Conservation (phyloP, 2,888 invertebrate genomes). For the Dolichopus griseipennis region DNA sequence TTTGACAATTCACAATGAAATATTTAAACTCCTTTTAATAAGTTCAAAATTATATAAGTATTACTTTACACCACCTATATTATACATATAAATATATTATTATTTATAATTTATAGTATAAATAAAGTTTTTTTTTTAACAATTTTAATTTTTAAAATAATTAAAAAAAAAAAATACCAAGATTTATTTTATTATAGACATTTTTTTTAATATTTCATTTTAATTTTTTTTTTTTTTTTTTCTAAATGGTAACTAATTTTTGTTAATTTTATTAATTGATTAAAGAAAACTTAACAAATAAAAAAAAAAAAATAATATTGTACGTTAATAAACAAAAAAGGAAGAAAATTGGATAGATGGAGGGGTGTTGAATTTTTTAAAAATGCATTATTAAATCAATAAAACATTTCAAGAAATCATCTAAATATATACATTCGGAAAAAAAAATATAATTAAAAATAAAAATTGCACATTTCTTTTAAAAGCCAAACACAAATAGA, state of each 20-base stretch:
- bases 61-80: too few species aligned
- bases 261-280: not conserved
- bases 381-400: not conserved
- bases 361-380: not conserved
- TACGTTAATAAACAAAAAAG: not conserved
- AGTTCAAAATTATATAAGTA: too few species aligned
- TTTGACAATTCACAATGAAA: too few species aligned
- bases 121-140: too few species aligned
- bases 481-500: too few species aligned
- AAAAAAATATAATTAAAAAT: constrained; percentile 8
- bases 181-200: not conserved
- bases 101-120: too few species aligned
- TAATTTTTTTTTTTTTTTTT: constrained; percentile 4
- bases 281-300: not conserved
- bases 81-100: too few species aligned
- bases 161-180: not conserved
- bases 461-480: constrained; percentile 10
- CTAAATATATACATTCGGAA: not conserved
- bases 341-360: not conserved
- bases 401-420: not conserved
- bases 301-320: not conserved
- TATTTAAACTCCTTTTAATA: too few species aligned
- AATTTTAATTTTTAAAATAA: too few species aligned
- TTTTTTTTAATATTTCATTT: constrained; percentile 8
- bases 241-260: not conserved